A percentile compares a stretch with the other conserved stretches of the same genome.
phyloP scores from a whole-genome alignment of 1,140 invertebrate species.

The Ips nitidus region DNA sequence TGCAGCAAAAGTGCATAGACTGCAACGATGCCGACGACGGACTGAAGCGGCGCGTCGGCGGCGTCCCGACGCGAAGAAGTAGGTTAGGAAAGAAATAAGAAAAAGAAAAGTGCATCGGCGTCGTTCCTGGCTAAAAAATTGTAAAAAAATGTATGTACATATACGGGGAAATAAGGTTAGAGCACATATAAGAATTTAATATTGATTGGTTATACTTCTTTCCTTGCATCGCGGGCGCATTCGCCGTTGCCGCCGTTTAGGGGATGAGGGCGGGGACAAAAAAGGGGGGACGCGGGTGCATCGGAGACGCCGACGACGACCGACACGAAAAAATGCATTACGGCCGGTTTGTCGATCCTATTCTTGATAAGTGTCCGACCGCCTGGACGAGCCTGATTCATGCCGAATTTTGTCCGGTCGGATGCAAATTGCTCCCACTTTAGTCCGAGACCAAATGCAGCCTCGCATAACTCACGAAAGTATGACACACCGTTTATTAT shows the following conservation, averaged over 20 bases:
- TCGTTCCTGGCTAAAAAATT: conserved; percentile 46
- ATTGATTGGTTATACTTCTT: conserved; percentile 53
- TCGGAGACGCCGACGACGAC: conserved; percentile 27
- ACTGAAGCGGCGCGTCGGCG: conserved; percentile 43
- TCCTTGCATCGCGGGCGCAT: conserved; percentile 38
- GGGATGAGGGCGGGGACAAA: conserved; percentile 26
- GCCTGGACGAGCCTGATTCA: too few relatives aligned
- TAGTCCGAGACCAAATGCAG: too few relatives aligned
- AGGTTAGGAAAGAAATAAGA: conserved; percentile 51
- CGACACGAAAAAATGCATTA: background rate
- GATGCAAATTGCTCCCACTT: too few relatives aligned
- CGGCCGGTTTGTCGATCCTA: background rate
- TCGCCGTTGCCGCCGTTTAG: conserved; percentile 29
- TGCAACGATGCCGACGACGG: conserved; percentile 49
- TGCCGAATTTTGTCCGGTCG: too few relatives aligned
- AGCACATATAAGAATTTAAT: conserved; percentile 50
- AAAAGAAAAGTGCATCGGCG: conserved; percentile 50
- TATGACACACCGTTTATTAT: too few relatives aligned
- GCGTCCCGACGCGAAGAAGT: conserved; percentile 49
- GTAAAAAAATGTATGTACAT: conserved; percentile 53
- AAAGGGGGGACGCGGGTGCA: conserved; percentile 28
- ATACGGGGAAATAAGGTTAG: conserved; percentile 52
- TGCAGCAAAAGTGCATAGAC: conserved; percentile 47
- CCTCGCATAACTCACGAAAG: too few relatives aligned
- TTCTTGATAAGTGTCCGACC: too few relatives aligned